Base-by-base conservation (phyloP, 2,888 invertebrate genomes). In the Leptinotarsa juncta region DNA sequence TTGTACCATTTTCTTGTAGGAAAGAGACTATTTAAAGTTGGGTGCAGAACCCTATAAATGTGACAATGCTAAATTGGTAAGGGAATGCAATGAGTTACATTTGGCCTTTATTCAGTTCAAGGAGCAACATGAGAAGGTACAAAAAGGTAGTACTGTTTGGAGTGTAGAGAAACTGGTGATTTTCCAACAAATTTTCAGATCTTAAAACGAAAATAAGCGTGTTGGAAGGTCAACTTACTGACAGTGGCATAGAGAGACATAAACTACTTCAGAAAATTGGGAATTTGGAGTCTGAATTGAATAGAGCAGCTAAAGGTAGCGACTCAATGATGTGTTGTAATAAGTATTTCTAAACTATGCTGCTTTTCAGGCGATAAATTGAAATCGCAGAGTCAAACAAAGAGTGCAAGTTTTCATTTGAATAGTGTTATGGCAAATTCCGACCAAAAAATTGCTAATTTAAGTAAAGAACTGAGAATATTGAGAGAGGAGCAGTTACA, bases 11-110 rank as follows among this genome's bases (percentile, higher is more conserved):
- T 78, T 78, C 85, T 90, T n/a, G 42, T 85, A 93, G 91, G 94
- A 94, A 86, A 91, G 92, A 79, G 91, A 92, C 83, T 90, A 92
- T 77, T 89, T 95, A 82, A 91, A 93, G 87, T 87, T 92, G 72
- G 93, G 93, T 81, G 91, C 92, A 55, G 95, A 95, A 86, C 95
- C 95, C 0, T 95, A 94, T 83, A 94, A 94, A 88, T 93, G 93
- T 86, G 95, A 95, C 84, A 95, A 95, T 88, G 92, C 93, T 48
- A 93, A 91, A 86, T 89, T 95, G 67, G 90, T 95, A 73, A 91
- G 92, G 85, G 94, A 95, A 88, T 94, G 93, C 84, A 95, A 94
- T 88, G 90, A 92, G 81, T 88, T 95, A 68, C 93, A 95, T 84
- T 88, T 90, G 81, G 91, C 94, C 82, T 88, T 93, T 74, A 89